Percentiles rank a stretch among this genome's conserved stretches.
Evolutionary conservation across 2,113 vertebrate species (phyloP).

Genomic region (Acanthisitta chloris): DNA sequence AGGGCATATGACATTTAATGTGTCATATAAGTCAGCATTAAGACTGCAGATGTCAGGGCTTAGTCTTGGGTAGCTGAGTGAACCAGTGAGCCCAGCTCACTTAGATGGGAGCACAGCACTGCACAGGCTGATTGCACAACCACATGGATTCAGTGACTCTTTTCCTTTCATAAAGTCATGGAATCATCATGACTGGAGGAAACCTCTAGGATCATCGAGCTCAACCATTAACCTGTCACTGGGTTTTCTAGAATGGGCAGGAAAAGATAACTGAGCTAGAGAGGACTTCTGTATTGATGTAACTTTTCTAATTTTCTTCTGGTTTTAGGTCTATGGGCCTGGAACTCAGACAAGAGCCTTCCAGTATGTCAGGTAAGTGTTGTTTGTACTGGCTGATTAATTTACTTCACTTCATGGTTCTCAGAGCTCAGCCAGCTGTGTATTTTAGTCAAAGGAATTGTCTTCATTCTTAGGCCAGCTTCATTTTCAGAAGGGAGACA

Average conservation of each 20-base stretch:
- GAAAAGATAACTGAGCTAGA: background rate
- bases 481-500: background rate
- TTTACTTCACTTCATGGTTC: background rate
- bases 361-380: conserved; percentile 94
- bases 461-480: background rate
- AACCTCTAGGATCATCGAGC: too few relatives aligned
- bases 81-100: background rate
- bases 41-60: background rate
- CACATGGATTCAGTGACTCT: background rate
- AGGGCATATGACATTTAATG: background rate
- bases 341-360: conserved; percentile 96
- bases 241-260: background rate
- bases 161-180: too few relatives aligned
- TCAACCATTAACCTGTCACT: too few relatives aligned
- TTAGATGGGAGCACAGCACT: background rate
- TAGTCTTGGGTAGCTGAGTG: background rate
- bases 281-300: background rate
- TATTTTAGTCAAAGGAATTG: background rate
- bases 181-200: too few relatives aligned
- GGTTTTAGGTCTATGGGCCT: conserved; percentile 89
- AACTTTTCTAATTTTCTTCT: background rate
- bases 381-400: background rate
- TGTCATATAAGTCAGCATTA: background rate
- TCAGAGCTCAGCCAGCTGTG: background rate
- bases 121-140: background rate